Evolutionary conservation across 2,888 invertebrate genomes (phyloP).

Genomic region (Acrocyrtus sp.): DNA sequence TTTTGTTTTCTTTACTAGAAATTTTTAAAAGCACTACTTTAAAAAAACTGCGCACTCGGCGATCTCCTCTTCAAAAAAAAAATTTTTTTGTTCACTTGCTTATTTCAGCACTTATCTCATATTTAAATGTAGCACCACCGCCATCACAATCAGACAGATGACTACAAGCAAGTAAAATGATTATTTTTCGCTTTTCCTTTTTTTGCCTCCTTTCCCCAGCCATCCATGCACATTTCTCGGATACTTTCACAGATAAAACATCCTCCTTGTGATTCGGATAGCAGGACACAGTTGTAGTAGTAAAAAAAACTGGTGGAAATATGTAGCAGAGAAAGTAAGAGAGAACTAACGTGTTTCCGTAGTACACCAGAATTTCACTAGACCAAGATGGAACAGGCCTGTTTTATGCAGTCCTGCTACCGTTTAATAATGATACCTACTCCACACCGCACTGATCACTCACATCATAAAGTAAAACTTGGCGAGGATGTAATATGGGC

Average conservation of each 20-base stretch:
- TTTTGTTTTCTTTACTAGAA: too few species aligned
- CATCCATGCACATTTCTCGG: constrained; percentile 39
- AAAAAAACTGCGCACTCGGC: too few species aligned
- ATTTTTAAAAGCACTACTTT: too few species aligned
- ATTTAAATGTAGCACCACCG: not conserved
- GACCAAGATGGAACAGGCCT: not conserved
- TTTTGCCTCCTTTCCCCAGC: constrained; percentile 22
- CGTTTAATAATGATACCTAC: constrained; percentile 11
- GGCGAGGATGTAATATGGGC: too few species aligned
- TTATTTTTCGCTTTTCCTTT: not conserved
- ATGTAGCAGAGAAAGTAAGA: constrained; percentile 5
- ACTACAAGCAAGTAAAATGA: constrained; percentile 1
- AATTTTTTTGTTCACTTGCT: too few species aligned
- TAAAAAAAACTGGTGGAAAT: constrained; percentile 12
- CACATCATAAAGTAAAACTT: not conserved
- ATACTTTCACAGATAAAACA: constrained; percentile 26
- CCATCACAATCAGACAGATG: constrained; percentile 1
- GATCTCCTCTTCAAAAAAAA: too few species aligned
- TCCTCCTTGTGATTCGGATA: constrained; percentile 19
- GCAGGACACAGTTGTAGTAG: constrained; percentile 20
- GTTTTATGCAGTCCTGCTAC: constrained; percentile 6
- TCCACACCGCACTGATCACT: not conserved
- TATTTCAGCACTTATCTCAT: too few species aligned
- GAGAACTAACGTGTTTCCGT: constrained; percentile 38
- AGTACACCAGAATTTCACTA: constrained; percentile 24